Evolutionary conservation across 2,797 vertebrate species (phyloP).

Genomic region (Notoglanidium macrostoma): DNA sequence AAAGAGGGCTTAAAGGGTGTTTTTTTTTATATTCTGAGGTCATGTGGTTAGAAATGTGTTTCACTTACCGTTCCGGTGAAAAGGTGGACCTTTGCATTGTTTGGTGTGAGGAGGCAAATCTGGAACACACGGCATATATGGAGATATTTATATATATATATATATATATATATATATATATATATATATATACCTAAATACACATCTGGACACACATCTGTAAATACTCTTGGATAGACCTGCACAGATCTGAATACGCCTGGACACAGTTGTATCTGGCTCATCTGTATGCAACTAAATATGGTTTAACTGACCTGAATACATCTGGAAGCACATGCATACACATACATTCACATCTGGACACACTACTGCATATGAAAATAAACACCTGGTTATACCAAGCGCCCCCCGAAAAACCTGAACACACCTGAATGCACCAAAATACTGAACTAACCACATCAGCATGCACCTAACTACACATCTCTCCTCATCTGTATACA

Average conservation of each 20-base stretch:
- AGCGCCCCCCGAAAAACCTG: too few relatives aligned
- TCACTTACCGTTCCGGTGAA: slow-evolving; percentile 63
- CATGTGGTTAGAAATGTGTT: not conserved
- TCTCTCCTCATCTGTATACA: not conserved
- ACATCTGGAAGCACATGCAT: not conserved
- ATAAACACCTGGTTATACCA: too few relatives aligned
- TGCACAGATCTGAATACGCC: not conserved
- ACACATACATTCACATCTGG: not conserved
- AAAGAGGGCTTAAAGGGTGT: not conserved
- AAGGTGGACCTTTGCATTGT: slow-evolving; percentile 66
- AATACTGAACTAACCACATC: not conserved
- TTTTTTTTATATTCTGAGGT: not conserved
- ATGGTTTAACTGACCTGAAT: too few relatives aligned
- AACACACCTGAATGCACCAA: not conserved
- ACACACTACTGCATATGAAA: too few relatives aligned
- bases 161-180: not conserved
- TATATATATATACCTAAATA: too few relatives aligned
- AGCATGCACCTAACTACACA: not conserved
- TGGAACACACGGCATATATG: not conserved
- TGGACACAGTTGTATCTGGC: not conserved
- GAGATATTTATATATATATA: not conserved
- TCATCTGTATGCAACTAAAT: too few relatives aligned
- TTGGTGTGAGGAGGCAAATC: slow-evolving; percentile 63
- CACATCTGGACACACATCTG: too few relatives aligned
- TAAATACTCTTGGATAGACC: not conserved